These are phyloP conservation scores for Drosophila pseudotakahashii DNA, from an alignment of 2,888 invertebrate species.

Conservation along the genomic window DNA sequence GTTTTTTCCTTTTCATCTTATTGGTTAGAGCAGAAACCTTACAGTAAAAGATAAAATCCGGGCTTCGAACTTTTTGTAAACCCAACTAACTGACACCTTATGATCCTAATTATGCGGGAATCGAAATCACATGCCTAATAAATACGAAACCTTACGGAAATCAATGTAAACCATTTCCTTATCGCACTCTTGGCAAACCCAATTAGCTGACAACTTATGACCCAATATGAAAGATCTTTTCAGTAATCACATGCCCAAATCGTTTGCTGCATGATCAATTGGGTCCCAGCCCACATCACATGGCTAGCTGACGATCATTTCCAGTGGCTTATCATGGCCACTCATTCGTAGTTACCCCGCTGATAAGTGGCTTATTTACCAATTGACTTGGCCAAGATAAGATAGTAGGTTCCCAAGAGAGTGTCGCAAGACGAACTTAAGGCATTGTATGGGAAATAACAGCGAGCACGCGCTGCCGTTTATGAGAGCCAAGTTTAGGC, in stretches of 20 bases:
- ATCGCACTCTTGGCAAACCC: neutral
- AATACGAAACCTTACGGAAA: no score
- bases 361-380: slow-evolving; percentile 70
- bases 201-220: slow-evolving; percentile 25
- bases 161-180: neutral
- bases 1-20: slow-evolving; percentile 29
- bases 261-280: slow-evolving; percentile 50
- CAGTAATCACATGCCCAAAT: slow-evolving; percentile 72
- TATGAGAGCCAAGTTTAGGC: neutral
- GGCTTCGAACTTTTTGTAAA: neutral
- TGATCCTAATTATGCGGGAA: neutral
- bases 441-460: slow-evolving; percentile 10
- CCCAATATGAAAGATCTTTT: neutral
- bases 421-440: slow-evolving; percentile 16
- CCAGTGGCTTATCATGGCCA: slow-evolving; percentile 50
- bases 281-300: slow-evolving; percentile 57
- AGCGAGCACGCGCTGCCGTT: slow-evolving; percentile 51
- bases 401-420: slow-evolving; percentile 46
- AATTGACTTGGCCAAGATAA: slow-evolving; percentile 64
- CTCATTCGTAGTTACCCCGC: slow-evolving; percentile 54
- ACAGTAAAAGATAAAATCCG: neutral
- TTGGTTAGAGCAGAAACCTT: slow-evolving; percentile 19
- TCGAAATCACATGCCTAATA: neutral
- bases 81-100: neutral
- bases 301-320: slow-evolving; percentile 45